Evolutionary conservation across 2,113 vertebrate species (phyloP).

Genomic region (Gnathonemus longibarbis): DNA sequence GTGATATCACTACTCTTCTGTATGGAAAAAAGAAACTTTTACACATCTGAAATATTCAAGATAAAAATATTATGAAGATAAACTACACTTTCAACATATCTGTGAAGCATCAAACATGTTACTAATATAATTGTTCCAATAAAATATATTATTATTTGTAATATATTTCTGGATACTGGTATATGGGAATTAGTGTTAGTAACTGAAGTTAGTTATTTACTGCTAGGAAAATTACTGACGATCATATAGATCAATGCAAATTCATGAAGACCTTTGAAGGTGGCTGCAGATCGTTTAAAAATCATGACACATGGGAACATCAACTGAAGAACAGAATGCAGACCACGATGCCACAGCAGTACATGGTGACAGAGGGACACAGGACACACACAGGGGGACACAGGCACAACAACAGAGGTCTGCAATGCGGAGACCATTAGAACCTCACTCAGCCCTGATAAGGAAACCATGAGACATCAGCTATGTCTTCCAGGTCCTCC

Average conservation of each 20-base stretch:
- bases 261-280: neutral
- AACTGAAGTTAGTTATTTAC: neutral
- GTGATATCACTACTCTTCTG: neutral
- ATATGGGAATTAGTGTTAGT: neutral
- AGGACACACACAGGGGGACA: conserved; percentile 21
- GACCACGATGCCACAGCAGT: conserved; percentile 19
- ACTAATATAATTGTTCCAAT: neutral
- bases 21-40: neutral
- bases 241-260: neutral
- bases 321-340: conserved; percentile 36
- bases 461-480: neutral
- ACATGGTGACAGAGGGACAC: conserved; percentile 22
- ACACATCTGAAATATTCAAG: neutral
- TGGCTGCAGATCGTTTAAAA: conserved; percentile 40
- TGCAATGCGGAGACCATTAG: neutral
- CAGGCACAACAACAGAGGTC: neutral
- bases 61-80: neutral
- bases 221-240: neutral
- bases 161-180: neutral
- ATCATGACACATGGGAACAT: conserved; percentile 42
- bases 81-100: neutral
- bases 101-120: neutral
- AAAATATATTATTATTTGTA: neutral
- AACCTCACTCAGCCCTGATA: neutral
- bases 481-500: neutral